Percentiles rank a stretch among this genome's conserved stretches.
These are phyloP conservation scores for Caenorhabditis inopinata DNA, from an alignment of 1,140 invertebrate genomes.

Conservation along the genomic window DNA sequence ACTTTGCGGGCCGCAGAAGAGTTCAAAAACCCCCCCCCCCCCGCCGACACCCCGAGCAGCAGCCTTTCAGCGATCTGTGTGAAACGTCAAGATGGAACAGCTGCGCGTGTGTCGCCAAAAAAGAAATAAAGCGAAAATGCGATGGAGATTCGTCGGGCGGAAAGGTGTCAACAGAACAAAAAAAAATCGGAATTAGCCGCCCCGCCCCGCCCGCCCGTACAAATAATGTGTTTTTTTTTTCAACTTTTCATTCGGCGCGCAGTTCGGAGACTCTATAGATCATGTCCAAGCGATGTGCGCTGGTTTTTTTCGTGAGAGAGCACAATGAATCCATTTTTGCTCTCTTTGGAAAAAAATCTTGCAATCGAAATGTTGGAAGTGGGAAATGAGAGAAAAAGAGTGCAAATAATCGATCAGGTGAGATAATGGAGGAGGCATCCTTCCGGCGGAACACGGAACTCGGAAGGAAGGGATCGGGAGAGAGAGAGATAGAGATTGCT, in stretches of 20 bases:
- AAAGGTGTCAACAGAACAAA: neutral
- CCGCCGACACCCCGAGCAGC: neutral
- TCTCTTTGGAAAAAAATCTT: neutral
- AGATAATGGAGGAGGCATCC: too few species aligned
- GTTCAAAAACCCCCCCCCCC: too few species aligned
- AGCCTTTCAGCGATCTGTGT: neutral
- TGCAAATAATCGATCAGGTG: constrained; percentile 3
- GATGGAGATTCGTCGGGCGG: too few species aligned
- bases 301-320: neutral
- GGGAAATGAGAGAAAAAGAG: neutral
- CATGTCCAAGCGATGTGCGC: neutral
- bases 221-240: constrained; percentile 30
- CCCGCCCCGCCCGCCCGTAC: too few species aligned
- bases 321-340: neutral
- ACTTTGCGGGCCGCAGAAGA: neutral
- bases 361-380: neutral
- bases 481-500: too few species aligned
- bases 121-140: too few species aligned
- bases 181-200: neutral
- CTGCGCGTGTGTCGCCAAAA: too few species aligned
- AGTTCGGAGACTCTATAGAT: neutral
- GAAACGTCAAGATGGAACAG: neutral
- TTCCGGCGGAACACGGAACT: too few species aligned
- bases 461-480: too few species aligned
- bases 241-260: neutral